These are phyloP conservation scores for Karalla daura DNA, from an alignment of 2,797 vertebrate species.

Conservation along the genomic window DNA sequence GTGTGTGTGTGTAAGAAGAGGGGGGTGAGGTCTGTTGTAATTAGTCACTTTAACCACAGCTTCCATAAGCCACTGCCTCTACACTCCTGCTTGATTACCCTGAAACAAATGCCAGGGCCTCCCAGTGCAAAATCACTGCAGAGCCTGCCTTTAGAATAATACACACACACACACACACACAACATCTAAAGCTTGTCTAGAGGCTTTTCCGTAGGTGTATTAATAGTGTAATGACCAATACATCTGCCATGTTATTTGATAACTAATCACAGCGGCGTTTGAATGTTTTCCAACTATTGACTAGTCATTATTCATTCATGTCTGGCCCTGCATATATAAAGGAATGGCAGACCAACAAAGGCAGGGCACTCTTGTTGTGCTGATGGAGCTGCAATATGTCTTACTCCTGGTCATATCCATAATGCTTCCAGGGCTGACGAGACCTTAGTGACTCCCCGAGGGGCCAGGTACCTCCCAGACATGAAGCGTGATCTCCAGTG, in stretches of 20 bases:
- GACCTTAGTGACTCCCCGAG: slow-evolving; percentile 60
- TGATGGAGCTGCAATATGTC: slow-evolving; percentile 43
- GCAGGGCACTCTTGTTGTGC: slow-evolving; percentile 21
- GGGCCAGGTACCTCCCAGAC: slow-evolving; percentile 60
- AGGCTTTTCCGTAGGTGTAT: slow-evolving; percentile 36
- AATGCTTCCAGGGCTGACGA: slow-evolving; percentile 55
- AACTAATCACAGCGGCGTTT: slow-evolving; percentile 58
- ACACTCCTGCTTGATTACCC: slow-evolving; percentile 84
- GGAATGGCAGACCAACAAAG: slow-evolving; percentile 36
- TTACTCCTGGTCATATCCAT: slow-evolving; percentile 50
- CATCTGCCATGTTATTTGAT: slow-evolving; percentile 54
- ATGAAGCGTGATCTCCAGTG: slow-evolving; percentile 58
- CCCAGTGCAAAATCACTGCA: slow-evolving; percentile 68
- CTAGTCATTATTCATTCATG: slow-evolving; percentile 63
- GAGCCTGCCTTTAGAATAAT: slow-evolving; percentile 62
- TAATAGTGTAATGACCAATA: slow-evolving; percentile 45
- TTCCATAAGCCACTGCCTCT: slow-evolving; percentile 82
- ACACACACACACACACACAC: slow-evolving; percentile 61
- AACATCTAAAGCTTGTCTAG: slow-evolving; percentile 52
- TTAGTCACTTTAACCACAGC: slow-evolving; percentile 86
- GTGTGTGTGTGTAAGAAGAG: too few relatives aligned
- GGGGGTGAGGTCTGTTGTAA: slow-evolving; percentile 80
- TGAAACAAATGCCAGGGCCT: slow-evolving; percentile 81
- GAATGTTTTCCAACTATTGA: slow-evolving; percentile 62
- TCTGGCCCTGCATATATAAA: slow-evolving; percentile 33